Percentiles rank a stretch among this genome's conserved stretches.
phyloP scores from a whole-genome alignment of 2,888 invertebrate genomes.

The Polymixis lichenea region DNA sequence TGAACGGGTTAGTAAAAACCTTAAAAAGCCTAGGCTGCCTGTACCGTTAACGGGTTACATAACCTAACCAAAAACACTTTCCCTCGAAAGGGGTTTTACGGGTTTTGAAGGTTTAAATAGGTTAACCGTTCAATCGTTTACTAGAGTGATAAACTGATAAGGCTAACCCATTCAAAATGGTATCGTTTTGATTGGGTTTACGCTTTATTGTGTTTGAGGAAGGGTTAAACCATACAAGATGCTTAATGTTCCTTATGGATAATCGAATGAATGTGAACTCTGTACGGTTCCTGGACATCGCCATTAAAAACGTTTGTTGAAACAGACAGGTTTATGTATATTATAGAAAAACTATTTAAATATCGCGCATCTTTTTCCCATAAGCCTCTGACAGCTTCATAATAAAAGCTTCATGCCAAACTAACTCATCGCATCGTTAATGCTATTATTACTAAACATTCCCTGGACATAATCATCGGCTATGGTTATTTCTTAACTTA shows the following conservation, averaged over 20 bases:
- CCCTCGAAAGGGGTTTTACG: not conserved
- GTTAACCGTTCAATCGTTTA: not conserved
- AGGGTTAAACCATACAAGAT: not conserved
- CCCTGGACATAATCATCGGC: conserved; percentile 14
- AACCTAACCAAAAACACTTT: not conserved
- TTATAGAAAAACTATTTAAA: not conserved
- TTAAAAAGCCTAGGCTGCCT: not conserved
- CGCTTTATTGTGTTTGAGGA: not conserved
- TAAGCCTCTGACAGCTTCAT: not conserved
- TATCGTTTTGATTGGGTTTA: not conserved
- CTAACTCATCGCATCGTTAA: not conserved
- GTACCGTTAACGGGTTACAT: not conserved
- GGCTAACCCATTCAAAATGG: not conserved
- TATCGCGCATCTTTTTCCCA: not conserved
- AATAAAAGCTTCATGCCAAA: not conserved
- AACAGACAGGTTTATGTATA: conserved; percentile 1
- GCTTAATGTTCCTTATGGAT: not conserved
- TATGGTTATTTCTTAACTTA: conserved; percentile 23
- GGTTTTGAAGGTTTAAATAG: not conserved
- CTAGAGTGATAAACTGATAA: too few relatives aligned
- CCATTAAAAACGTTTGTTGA: too few relatives aligned
- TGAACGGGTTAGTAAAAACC: not conserved
- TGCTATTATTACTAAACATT: conserved; percentile 7
- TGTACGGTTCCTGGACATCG: not conserved
- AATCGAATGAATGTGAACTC: not conserved